phyloP scores from a whole-genome alignment of 2,888 invertebrate genomes.

The Dryobotodes eremita region DNA sequence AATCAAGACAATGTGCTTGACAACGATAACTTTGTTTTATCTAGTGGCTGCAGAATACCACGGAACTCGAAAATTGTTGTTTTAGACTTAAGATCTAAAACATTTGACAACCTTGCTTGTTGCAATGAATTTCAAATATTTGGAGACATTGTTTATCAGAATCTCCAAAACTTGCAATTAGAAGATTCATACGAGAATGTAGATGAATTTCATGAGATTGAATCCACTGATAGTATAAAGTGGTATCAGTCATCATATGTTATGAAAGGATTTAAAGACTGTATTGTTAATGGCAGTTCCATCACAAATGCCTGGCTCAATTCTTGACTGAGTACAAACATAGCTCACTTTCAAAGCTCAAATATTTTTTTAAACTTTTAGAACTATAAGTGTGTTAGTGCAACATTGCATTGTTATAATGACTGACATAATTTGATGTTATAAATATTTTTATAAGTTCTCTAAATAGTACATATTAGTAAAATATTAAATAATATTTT shows the following conservation, averaged over 20 bases:
- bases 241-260: constrained; percentile 91
- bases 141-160: constrained; percentile 79
- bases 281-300: constrained; percentile 89
- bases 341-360: constrained; percentile 68
- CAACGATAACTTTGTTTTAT: constrained; percentile 80
- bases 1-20: constrained; percentile 75
- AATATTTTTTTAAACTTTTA: constrained; percentile 25
- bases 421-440: constrained; percentile 50
- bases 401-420: constrained; percentile 27
- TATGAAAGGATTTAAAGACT: constrained; percentile 91
- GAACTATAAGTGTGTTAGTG: constrained; percentile 19
- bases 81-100: constrained; percentile 80
- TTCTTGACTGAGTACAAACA: constrained; percentile 63
- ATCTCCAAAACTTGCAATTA: constrained; percentile 70
- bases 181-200: constrained; percentile 64
- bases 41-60: constrained; percentile 83
- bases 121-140: constrained; percentile 85
- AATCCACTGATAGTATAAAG: constrained; percentile 77
- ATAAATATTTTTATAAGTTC: constrained; percentile 23
- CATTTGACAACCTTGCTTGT: constrained; percentile 77
- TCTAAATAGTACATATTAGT: constrained; percentile 17
- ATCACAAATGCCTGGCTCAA: constrained; percentile 88
- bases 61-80: constrained; percentile 81
- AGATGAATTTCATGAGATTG: constrained; percentile 79
- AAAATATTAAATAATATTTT: constrained; percentile 13